Evolutionary conservation across 2,113 vertebrate genomes (phyloP).

Genomic region (Dryoscopus gambensis): DNA sequence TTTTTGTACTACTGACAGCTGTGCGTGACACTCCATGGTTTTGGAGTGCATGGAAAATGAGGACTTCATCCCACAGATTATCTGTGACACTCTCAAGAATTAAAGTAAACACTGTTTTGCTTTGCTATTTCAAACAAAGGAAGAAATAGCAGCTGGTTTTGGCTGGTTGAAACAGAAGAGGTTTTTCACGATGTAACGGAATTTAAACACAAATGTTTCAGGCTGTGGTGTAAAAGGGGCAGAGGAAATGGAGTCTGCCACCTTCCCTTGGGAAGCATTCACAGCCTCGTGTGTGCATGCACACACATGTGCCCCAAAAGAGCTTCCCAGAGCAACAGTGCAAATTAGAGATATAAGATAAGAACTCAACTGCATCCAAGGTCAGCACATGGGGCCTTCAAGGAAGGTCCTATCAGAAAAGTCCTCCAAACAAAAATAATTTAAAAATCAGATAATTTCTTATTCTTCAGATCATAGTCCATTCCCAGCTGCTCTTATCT

Average conservation of each 20-base stretch:
- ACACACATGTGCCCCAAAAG: neutral
- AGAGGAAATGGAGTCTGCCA: neutral
- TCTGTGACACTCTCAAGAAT: constrained; percentile 40
- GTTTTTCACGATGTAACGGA: neutral
- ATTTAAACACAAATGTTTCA: constrained; percentile 25
- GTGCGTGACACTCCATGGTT: neutral
- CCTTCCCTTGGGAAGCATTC: neutral
- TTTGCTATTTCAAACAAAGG: constrained; percentile 40
- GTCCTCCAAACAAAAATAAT: neutral
- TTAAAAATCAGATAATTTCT: neutral
- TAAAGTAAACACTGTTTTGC: constrained; percentile 38
- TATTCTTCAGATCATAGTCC: neutral
- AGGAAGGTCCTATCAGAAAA: neutral
- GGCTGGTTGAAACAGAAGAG: neutral
- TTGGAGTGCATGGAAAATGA: constrained; percentile 4
- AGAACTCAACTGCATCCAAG: neutral
- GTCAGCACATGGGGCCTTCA: neutral
- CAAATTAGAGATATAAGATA: neutral
- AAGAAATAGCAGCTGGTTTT: constrained; percentile 42
- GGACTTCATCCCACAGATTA: constrained; percentile 46
- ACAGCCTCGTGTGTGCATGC: fast-evolving
- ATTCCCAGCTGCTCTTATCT: neutral
- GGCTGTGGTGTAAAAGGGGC: neutral
- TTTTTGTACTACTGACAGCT: constrained; percentile 14
- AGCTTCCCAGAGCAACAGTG: neutral